These are phyloP conservation scores for Aquatica leii DNA, from an alignment of 2,888 invertebrate genomes.

Conservation along the genomic window DNA sequence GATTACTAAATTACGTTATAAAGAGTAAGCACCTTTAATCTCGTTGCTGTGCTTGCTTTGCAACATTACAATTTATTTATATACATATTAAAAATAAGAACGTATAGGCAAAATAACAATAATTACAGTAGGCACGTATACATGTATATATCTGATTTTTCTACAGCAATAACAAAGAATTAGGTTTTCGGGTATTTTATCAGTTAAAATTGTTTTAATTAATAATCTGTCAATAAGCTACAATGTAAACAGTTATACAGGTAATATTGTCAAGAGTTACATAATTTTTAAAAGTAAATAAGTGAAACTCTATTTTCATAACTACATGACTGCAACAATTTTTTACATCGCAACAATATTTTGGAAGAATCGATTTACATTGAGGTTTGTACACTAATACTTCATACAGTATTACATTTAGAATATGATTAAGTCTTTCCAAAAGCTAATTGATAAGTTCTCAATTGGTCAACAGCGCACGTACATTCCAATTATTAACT, in stretches of 20 bases:
- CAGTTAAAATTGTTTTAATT: conserved; percentile 1
- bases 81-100: conserved; percentile 7
- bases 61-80: not conserved
- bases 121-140: conserved; percentile 13
- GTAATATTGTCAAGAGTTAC: conserved; percentile 33
- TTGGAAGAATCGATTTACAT: conserved; percentile 30
- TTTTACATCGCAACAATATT: conserved; percentile 30
- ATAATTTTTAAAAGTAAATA: conserved; percentile 21
- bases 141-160: conserved; percentile 3
- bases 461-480: conserved; percentile 30
- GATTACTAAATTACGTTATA: not conserved
- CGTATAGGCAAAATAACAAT: not conserved
- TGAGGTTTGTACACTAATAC: conserved; percentile 17
- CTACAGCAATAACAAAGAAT: not conserved
- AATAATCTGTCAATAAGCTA: not conserved
- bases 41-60: conserved; percentile 13
- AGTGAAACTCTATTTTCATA: conserved; percentile 10
- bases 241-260: conserved; percentile 21
- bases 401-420: conserved; percentile 30
- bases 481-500: not conserved
- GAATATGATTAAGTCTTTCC: conserved; percentile 22
- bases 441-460: conserved; percentile 29
- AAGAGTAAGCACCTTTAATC: conserved; percentile 9
- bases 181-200: not conserved
- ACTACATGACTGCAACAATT: conserved; percentile 26